Evolutionary conservation across 2,888 invertebrate genomes (phyloP).

Genomic region (Leptinotarsa juncta): DNA sequence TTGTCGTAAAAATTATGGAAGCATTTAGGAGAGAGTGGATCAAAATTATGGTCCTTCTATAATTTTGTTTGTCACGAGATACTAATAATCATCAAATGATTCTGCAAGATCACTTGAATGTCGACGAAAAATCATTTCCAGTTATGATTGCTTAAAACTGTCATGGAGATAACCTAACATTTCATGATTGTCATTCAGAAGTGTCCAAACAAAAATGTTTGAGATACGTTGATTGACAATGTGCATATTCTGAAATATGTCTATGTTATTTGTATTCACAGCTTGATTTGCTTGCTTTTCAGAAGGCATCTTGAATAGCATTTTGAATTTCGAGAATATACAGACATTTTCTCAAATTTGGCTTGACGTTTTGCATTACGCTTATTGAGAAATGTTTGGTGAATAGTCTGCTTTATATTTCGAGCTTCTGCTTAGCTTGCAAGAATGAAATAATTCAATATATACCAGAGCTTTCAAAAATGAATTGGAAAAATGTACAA

Average conservation of each 20-base stretch:
- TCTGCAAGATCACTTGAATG: not conserved
- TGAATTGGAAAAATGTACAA: not conserved
- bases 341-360: slow-evolving; percentile 21
- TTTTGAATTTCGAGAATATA: slow-evolving; percentile 28
- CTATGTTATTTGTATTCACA: slow-evolving; percentile 30
- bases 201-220: not conserved
- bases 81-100: not conserved
- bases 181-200: not conserved
- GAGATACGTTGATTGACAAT: not conserved
- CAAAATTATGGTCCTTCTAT: not conserved
- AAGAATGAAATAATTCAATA: not conserved
- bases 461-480: not conserved
- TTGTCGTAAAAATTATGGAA: no score
- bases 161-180: not conserved
- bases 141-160: not conserved
- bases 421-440: not conserved
- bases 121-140: not conserved
- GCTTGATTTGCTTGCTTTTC: slow-evolving; percentile 42
- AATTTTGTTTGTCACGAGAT: not conserved
- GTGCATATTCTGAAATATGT: slow-evolving; percentile 17
- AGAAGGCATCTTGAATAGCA: slow-evolving; percentile 38
- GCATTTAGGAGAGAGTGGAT: not conserved
- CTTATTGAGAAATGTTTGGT: slow-evolving; percentile 14
- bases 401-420: slow-evolving; percentile 38
- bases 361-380: not conserved